Evolutionary conservation across 1,140 invertebrate genomes (phyloP).

Genomic region (Drosophila willistoni): DNA sequence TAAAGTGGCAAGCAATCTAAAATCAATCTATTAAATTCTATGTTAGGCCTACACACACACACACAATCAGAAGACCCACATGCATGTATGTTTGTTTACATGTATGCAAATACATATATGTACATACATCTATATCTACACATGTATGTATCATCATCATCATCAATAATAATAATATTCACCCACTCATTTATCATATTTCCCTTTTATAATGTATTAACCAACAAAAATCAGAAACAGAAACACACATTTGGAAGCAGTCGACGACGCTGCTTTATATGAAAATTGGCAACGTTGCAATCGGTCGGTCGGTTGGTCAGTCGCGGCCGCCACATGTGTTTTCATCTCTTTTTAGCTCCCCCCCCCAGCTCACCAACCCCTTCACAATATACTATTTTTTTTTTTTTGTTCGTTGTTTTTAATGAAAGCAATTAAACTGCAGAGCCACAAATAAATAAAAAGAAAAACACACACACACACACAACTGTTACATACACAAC

Average conservation of each 20-base stretch:
- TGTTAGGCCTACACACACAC: too few species aligned
- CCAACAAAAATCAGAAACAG: conserved; percentile 16
- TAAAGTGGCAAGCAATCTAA: neutral
- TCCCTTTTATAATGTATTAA: conserved; percentile 7
- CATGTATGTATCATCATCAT: neutral
- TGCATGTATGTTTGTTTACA: neutral
- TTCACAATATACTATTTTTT: neutral
- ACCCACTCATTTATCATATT: conserved; percentile 29
- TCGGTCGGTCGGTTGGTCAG: neutral
- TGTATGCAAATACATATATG: neutral
- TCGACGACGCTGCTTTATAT: conserved; percentile 38
- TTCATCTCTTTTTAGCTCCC: conserved; percentile 3
- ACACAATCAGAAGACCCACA: neutral
- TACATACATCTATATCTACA: neutral
- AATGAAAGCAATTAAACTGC: conserved; percentile 75
- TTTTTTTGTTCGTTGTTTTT: conserved; percentile 40
- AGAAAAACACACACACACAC: conserved; percentile 10
- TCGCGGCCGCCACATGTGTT: conserved; percentile 47
- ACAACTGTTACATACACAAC: neutral
- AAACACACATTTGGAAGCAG: conserved; percentile 15
- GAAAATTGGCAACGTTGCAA: conserved; percentile 55
- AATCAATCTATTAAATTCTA: conserved; percentile 9
- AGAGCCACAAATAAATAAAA: conserved; percentile 69
- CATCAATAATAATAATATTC: conserved; percentile 21
- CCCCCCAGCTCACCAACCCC: neutral